Evolutionary conservation across 2,888 invertebrate genomes (phyloP).

Genomic region (Notocelia uddmanniana): DNA sequence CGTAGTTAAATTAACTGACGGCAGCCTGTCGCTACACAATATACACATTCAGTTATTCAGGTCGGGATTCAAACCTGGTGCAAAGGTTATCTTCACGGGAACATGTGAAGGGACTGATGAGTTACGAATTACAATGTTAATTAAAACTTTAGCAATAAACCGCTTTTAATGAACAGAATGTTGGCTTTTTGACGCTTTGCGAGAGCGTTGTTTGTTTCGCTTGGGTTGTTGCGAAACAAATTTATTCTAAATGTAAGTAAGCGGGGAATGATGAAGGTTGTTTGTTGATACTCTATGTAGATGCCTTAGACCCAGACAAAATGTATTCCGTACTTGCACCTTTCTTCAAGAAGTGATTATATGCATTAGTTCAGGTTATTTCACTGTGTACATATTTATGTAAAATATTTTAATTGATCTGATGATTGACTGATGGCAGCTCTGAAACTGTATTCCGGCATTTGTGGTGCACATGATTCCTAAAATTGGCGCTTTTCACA

Average conservation of each 20-base stretch:
- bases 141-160: slow-evolving; percentile 40
- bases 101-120: slow-evolving; percentile 26
- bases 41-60: background rate
- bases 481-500: no score
- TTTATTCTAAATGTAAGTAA: background rate
- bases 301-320: no score
- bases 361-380: no score
- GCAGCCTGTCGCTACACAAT: no score
- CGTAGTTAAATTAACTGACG: no score
- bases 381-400: no score
- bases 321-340: no score
- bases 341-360: no score
- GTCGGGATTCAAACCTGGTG: background rate
- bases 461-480: no score
- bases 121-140: slow-evolving; percentile 36
- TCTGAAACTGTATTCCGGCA: no score
- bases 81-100: slow-evolving; percentile 51
- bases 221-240: slow-evolving; percentile 17
- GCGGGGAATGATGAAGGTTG: background rate
- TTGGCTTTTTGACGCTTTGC: slow-evolving; percentile 24
- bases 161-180: slow-evolving; percentile 27
- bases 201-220: slow-evolving; percentile 30
- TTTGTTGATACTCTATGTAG: background rate
- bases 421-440: no score
- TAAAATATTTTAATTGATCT: no score